These are phyloP conservation scores for Lepus oiostolus DNA, from an alignment of 2,797 vertebrate genomes.

Conservation along the genomic window DNA sequence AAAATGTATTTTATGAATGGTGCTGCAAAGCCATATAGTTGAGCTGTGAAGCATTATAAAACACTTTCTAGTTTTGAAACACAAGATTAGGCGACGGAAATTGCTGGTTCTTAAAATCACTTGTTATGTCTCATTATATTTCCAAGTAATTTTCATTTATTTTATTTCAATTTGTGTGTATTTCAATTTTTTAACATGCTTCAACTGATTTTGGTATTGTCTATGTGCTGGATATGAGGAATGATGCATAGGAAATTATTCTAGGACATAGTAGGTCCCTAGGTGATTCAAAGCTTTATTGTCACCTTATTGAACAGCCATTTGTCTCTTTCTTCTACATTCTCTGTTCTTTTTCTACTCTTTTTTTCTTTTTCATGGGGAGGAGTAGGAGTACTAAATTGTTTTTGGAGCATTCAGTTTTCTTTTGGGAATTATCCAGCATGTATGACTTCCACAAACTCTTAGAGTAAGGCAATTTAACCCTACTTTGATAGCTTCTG, in stretches of 20 bases:
- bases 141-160: constrained; percentile 86
- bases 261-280: constrained; percentile 83
- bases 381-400: constrained; percentile 34
- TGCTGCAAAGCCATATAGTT: constrained; percentile 62
- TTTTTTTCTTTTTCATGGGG: constrained; percentile 73
- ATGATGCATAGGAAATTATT: constrained; percentile 84
- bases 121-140: constrained; percentile 86
- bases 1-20: constrained; percentile 58
- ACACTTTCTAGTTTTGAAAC: constrained; percentile 86
- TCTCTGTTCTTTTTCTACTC: constrained; percentile 68
- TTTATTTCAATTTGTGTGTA: constrained; percentile 80
- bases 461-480: constrained; percentile 42
- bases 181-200: constrained; percentile 69
- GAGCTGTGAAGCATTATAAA: constrained; percentile 84
- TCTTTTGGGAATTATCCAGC: constrained; percentile 4
- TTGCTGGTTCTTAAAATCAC: constrained; percentile 84
- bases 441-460: constrained; percentile 50
- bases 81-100: constrained; percentile 83
- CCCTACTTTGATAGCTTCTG: background rate
- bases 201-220: constrained; percentile 50
- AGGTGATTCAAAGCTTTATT: constrained; percentile 81
- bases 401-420: constrained; percentile 13
- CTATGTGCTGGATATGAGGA: constrained; percentile 56
- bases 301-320: constrained; percentile 43
- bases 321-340: constrained; percentile 63